phyloP scores from a whole-genome alignment of 2,888 invertebrate species.

The Thera obeliscata region DNA sequence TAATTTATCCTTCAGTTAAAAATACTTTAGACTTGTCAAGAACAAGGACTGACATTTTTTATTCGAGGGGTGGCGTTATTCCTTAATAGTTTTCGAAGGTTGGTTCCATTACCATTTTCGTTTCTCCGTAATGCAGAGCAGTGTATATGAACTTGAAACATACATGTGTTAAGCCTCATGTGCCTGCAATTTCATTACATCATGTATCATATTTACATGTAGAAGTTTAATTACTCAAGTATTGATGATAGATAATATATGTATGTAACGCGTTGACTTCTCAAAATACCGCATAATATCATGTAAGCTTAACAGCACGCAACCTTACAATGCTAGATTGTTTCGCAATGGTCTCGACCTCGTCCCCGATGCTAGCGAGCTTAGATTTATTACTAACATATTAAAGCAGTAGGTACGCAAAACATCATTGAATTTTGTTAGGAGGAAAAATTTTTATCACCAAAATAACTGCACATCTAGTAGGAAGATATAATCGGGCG shows the following conservation, averaged over 20 bases:
- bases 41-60: too few species aligned
- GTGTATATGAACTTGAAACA: too few species aligned
- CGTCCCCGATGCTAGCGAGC: slow-evolving; percentile 57
- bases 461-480: background rate
- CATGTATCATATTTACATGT: background rate
- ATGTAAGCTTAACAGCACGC: slow-evolving; percentile 32
- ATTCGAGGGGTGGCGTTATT: too few species aligned
- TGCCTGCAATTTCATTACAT: too few species aligned
- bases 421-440: background rate
- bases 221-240: background rate
- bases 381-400: slow-evolving; percentile 40
- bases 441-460: background rate
- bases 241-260: slow-evolving; percentile 1
- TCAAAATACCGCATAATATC: slow-evolving; percentile 6
- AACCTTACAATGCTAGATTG: slow-evolving; percentile 40
- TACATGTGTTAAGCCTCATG: too few species aligned
- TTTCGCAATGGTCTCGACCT: slow-evolving; percentile 56
- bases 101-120: too few species aligned
- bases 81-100: too few species aligned
- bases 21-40: too few species aligned
- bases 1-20: too few species aligned
- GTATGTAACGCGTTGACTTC: slow-evolving; percentile 1
- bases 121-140: too few species aligned
- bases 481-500: too few species aligned
- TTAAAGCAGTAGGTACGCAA: slow-evolving; percentile 14